Base-by-base conservation (phyloP, 2,797 vertebrate species). In the Sebastes steindachneri region DNA sequence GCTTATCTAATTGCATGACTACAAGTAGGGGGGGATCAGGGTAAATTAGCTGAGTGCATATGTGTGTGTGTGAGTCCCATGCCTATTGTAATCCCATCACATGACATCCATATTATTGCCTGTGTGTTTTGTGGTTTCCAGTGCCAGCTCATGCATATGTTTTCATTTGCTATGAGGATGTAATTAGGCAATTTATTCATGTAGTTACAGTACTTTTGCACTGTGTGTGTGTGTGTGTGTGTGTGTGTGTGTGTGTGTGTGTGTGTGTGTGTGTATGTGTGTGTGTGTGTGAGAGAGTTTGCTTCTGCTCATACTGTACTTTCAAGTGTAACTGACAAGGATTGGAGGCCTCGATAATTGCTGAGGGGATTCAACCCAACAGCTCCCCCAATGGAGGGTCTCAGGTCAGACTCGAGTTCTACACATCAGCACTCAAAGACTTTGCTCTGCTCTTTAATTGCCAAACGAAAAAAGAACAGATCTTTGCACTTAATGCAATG, bases 1-100 rank as follows among this genome's bases (percentile, higher is more conserved):
- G 15, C 90, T 92, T 82, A 83, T 91, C 91, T 94, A 92, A 92
- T 94, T 93, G 89, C 86, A 80, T 69, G 84, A 81, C 60, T 68
- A 86, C 75, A 79, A 88, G 86, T 79, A 23, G 69, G 25, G 63
- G 65, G 65, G 77, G 48, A 14, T 64, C 19, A 53, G 70, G 76
- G 81, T 55, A 88, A 86, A 89, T 89, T 72, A 74, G 41, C 76
- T 73, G 54, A 73, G 80, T 79, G 75, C 58, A 45, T 62, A 29
- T 69, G 3, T 54, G 62, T 63, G 68, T 67, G 35, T 53, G 73
- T 60, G 37, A 68, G 60, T 88, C 82, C 73, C 75, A 59, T 80
- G 82, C 3, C 35, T 55, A 21, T 83, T 84, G 58, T 75, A 83
- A 88, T 83, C 59, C 57, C 69, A 54, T 78, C 48, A 72, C 23